These are phyloP conservation scores for Pholis gunnellus DNA, from an alignment of 2,113 vertebrate species.

Conservation along the genomic window DNA sequence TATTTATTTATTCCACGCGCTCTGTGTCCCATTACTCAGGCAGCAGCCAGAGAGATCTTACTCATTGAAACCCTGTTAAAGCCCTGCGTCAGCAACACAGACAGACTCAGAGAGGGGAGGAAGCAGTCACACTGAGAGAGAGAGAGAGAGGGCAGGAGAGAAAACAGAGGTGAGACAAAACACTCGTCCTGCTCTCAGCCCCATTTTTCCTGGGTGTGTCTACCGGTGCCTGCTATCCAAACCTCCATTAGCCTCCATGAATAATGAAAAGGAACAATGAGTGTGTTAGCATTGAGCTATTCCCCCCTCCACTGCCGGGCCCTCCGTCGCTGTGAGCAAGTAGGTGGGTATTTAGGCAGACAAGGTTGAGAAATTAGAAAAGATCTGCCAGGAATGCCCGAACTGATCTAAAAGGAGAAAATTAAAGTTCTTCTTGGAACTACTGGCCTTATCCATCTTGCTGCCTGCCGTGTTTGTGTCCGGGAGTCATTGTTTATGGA, in stretches of 20 bases:
- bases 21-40: slow-evolving; percentile 76
- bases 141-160: slow-evolving; percentile 44
- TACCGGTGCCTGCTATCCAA: slow-evolving; percentile 65
- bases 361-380: slow-evolving; percentile 41
- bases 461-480: slow-evolving; percentile 34
- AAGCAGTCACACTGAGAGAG: slow-evolving; percentile 22
- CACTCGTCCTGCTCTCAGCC: slow-evolving; percentile 57
- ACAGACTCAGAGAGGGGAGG: slow-evolving; percentile 20
- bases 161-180: slow-evolving; percentile 68
- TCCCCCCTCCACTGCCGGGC: slow-evolving; percentile 32
- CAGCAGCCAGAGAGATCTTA: slow-evolving; percentile 70
- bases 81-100: slow-evolving; percentile 68
- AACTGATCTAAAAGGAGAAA: slow-evolving; percentile 34
- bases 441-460: slow-evolving; percentile 36
- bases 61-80: slow-evolving; percentile 71
- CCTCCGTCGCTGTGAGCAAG: slow-evolving; percentile 45
- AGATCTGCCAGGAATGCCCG: slow-evolving; percentile 30
- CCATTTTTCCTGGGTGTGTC: slow-evolving; percentile 55
- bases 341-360: slow-evolving; percentile 32
- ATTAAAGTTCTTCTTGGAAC: slow-evolving; percentile 35
- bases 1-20: slow-evolving; percentile 69
- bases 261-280: slow-evolving; percentile 76
- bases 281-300: slow-evolving; percentile 58
- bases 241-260: slow-evolving; percentile 77
- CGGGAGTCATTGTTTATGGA: slow-evolving; percentile 44